Conservation (phyloP, 2,113 vertebrate species). For the Amblyopsis rosae region DNA sequence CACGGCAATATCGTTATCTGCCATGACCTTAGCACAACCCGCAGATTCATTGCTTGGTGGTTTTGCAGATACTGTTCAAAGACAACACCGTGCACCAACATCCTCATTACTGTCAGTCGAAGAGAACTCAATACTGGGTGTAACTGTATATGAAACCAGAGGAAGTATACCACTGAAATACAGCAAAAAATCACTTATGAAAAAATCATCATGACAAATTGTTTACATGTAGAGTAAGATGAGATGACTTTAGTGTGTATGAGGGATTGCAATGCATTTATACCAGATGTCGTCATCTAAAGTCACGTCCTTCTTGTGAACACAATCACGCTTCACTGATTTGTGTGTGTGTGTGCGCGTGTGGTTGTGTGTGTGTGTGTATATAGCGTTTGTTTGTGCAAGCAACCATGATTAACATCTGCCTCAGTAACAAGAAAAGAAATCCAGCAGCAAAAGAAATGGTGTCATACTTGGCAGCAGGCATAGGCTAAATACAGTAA, state of each 20-base stretch:
- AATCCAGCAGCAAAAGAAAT: constrained; percentile 1
- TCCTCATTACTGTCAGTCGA: too few species aligned
- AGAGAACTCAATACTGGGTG: too few species aligned
- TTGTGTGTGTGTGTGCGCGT: constrained; percentile 8
- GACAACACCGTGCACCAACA: too few species aligned
- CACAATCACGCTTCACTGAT: background rate
- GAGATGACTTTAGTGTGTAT: background rate
- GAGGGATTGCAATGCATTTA: background rate
- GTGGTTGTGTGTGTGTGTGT: constrained; percentile 12
- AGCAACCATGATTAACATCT: too few species aligned
- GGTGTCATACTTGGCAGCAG: background rate
- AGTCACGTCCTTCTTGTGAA: constrained; percentile 38
- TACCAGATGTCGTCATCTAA: constrained; percentile 56
- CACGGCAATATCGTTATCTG: too few species aligned
- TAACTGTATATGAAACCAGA: too few species aligned
- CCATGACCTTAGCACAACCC: too few species aligned
- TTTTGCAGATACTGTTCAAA: too few species aligned
- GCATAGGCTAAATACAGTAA: background rate
- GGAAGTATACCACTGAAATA: too few species aligned
- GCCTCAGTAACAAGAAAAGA: background rate
- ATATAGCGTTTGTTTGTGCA: background rate
- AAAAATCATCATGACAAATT: background rate
- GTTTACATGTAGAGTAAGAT: background rate
- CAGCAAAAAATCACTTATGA: background rate
- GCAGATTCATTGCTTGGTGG: too few species aligned